Base-by-base conservation (phyloP, 2,888 invertebrate species). In the Lycophotia porphyrea region DNA sequence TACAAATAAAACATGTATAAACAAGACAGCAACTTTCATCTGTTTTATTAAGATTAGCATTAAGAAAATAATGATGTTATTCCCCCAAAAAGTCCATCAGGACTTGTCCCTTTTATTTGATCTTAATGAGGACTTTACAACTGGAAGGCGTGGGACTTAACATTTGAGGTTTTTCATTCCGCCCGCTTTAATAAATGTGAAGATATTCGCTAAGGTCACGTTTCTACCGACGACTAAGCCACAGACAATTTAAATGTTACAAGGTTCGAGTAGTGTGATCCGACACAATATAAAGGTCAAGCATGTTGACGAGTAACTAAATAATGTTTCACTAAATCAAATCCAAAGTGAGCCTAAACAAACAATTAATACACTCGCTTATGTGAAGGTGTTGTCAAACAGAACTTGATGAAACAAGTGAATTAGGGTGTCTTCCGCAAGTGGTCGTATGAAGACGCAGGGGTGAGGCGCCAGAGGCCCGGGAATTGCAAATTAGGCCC, bases 401-500 rank as follows among this genome's bases (percentile, higher is more conserved):
- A 88, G 84, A 87, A 88, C 82, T 88, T 87, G 84, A 86, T 88
- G 77, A 88, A 77, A 70, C 80, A 85, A 85, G 80, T 79, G 75
- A 87, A 87, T 88, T 84, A 88, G 73, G 82, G 78, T 81, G 79
- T 84, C 76, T 76, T 73, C 73, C 93, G 92, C 88, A 89, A 88
- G 86, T 87, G 84, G 87, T 86, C 83, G 83, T 84, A 87, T 89
- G 81, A 81, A 85, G 88, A 94, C 94, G 93, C 87, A 93, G 87
- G 85, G 82, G 67, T 81, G 76, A 82, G 87, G 73, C 73, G 79
- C 83, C 80, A 76, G 74, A 84, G 83, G 77, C 80, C 81, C 87
- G 89, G 90, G 92, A 90, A 92, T 93, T 92, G 92, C 90, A 93
- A 93, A 93, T 93, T 92, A 93, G 90, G 86, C 88, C 81, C 65